A percentile compares a stretch with the other conserved stretches of the same genome.
These are phyloP conservation scores for Myripristis murdjan DNA, from an alignment of 2,797 vertebrate species.

Conservation along the genomic window DNA sequence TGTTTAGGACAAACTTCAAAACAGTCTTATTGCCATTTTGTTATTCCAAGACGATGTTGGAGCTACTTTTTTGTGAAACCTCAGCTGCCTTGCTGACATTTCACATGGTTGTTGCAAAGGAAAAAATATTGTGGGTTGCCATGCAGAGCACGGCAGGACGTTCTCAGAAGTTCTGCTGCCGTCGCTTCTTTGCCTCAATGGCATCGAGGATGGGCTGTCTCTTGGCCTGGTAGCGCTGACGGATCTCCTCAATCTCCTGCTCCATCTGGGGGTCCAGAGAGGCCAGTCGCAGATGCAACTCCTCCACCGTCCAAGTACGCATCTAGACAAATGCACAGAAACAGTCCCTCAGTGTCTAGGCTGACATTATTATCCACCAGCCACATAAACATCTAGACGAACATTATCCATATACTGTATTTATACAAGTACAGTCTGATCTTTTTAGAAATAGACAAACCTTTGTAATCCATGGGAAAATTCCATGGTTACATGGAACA, in stretches of 20 bases:
- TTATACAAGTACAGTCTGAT: too few species aligned
- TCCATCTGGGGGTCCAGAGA: constrained; percentile 98
- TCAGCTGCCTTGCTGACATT: not conserved
- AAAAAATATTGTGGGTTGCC: not conserved
- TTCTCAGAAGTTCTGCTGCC: constrained; percentile 92
- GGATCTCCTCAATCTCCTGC: constrained; percentile 97
- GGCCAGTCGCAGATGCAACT: constrained; percentile 89
- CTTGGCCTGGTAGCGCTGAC: constrained; percentile 95
- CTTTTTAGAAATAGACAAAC: too few species aligned
- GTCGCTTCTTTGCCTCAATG: constrained; percentile 95
- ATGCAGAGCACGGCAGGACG: not conserved
- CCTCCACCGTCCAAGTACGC: constrained; percentile 92
- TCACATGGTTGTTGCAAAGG: not conserved
- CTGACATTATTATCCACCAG: too few species aligned
- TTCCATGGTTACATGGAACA: too few species aligned
- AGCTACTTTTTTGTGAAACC: not conserved
- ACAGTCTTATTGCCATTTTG: not conserved
- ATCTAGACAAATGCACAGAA: constrained; percentile 78
- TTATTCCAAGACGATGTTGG: not conserved
- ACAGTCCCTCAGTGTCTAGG: not conserved
- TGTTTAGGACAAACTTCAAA: not conserved
- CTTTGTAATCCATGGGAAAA: too few species aligned
- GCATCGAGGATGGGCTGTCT: constrained; percentile 96
- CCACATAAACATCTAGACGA: too few species aligned
- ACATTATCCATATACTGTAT: too few species aligned